A percentile compares a stretch with the other conserved stretches of the same genome.
Evolutionary conservation across 2,797 vertebrate genomes (phyloP).

Genomic region (Hylomyscus alleni): DNA sequence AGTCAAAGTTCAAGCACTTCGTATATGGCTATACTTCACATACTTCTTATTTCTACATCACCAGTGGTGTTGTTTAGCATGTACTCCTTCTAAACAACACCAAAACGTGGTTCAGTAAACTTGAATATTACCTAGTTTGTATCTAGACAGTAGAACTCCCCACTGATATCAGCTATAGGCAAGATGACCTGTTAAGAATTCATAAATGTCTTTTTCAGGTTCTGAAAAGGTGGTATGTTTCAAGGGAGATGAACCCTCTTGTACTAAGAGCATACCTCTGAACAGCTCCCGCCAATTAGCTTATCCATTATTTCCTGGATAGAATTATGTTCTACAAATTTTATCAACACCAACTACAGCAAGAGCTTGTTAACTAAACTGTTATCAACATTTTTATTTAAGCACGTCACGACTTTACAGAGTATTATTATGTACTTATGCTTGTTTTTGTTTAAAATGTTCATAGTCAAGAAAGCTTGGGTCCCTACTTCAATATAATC

Average conservation of each 20-base stretch:
- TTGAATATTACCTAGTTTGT: background rate
- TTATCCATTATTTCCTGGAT: background rate
- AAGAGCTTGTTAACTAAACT: background rate
- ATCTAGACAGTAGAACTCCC: background rate
- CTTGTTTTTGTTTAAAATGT: slow-evolving; percentile 15
- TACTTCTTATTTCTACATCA: slow-evolving; percentile 18
- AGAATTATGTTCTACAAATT: background rate
- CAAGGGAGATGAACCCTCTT: background rate
- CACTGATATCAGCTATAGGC: background rate
- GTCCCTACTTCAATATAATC: background rate
- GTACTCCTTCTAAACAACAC: background rate
- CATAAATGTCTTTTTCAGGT: background rate
- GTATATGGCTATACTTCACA: background rate
- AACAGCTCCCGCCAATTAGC: background rate
- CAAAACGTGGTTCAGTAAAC: background rate
- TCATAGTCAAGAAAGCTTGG: slow-evolving; percentile 16
- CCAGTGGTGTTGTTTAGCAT: background rate
- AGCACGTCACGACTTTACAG: background rate
- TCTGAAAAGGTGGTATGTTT: background rate
- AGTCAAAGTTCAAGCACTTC: background rate
- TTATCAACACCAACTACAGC: background rate
- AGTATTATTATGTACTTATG: background rate
- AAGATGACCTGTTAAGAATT: background rate
- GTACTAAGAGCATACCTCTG: background rate
- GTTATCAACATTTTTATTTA: background rate